Conservation (phyloP, 2,113 vertebrate species). For the Semnornis frantzii region DNA sequence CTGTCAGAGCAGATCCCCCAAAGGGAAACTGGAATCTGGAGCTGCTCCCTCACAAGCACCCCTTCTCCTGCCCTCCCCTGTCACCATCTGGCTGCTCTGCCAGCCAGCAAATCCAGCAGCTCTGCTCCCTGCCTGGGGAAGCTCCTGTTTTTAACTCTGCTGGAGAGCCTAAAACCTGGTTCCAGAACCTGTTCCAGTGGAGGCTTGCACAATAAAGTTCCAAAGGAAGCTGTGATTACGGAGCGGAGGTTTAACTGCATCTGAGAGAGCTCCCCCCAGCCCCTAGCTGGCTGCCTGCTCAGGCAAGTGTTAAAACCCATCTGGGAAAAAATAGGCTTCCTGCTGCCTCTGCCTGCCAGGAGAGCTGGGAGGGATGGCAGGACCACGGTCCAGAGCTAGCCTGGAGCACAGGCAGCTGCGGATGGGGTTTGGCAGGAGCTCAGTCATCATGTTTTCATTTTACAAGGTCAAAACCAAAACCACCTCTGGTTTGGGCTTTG, state of each 20-base stretch:
- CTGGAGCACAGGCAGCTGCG: background rate
- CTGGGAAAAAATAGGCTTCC: conserved; percentile 27
- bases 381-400: background rate
- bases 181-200: background rate
- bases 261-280: background rate
- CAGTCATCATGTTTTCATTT: background rate
- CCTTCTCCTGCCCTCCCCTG: background rate
- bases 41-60: background rate
- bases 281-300: background rate
- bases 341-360: conserved; percentile 34
- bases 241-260: background rate
- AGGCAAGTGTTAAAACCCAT: conserved; percentile 1
- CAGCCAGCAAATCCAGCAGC: conserved; percentile 15
- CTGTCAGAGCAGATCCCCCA: background rate
- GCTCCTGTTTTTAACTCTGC: background rate
- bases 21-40: background rate
- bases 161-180: background rate
- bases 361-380: background rate
- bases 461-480: conserved; percentile 44
- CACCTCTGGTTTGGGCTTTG: conserved; percentile 38
- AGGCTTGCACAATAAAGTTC: background rate
- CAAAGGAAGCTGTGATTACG: background rate
- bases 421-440: conserved; percentile 18
- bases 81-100: conserved; percentile 23
- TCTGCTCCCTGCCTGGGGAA: background rate